These are phyloP conservation scores for Camponotus pennsylvanicus DNA, from an alignment of 1,140 invertebrate species.

Conservation along the genomic window DNA sequence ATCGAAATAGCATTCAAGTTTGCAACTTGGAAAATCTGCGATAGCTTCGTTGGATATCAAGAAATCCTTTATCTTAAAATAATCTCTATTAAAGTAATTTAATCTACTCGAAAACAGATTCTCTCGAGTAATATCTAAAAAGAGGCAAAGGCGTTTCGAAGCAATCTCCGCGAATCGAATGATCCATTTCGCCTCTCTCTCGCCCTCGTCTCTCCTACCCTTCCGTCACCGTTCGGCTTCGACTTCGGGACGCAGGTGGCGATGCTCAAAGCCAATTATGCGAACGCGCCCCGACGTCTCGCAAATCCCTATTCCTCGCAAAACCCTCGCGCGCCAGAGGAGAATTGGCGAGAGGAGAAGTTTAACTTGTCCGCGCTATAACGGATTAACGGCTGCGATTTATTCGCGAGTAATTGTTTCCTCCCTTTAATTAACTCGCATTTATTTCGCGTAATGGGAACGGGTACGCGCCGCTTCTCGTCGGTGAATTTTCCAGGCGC, in stretches of 20 bases:
- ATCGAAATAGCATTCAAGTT: neutral
- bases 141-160: neutral
- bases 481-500: constrained; percentile 25
- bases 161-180: constrained; percentile 8
- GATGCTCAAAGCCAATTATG: constrained; percentile 86
- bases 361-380: constrained; percentile 85
- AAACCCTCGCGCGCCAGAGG: constrained; percentile 36
- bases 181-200: constrained; percentile 51
- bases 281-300: constrained; percentile 80
- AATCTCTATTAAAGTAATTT: neutral
- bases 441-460: constrained; percentile 85
- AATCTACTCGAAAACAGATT: neutral
- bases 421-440: constrained; percentile 85
- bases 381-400: constrained; percentile 85
- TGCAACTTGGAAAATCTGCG: neutral
- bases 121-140: constrained; percentile 5
- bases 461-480: constrained; percentile 64
- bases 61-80: neutral
- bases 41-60: neutral
- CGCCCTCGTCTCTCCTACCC: neutral
- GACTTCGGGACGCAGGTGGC: constrained; percentile 83
- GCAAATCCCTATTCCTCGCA: constrained; percentile 80
- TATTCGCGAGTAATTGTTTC: constrained; percentile 84
- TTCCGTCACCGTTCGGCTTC: constrained; percentile 62
- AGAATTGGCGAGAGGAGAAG: constrained; percentile 77